Evolutionary conservation across 2,113 vertebrate species (phyloP).

Genomic region (Girardinichthys multiradiatus): DNA sequence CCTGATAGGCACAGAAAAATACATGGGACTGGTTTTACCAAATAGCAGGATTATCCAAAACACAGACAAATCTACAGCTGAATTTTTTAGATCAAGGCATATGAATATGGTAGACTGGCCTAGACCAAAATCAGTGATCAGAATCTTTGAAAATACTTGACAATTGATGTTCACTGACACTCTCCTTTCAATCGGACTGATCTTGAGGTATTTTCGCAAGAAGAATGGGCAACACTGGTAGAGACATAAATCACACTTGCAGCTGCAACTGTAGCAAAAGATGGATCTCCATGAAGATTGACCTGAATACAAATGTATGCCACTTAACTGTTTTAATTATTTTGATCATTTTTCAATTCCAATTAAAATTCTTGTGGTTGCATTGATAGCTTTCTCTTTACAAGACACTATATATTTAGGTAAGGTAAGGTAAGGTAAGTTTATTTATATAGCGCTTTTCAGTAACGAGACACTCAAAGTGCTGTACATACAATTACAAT

Average conservation of each 20-base stretch:
- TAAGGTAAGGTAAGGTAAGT: too few relatives aligned
- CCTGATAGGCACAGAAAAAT: not conserved
- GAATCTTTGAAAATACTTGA: not conserved
- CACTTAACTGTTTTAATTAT: not conserved
- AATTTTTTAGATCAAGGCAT: not conserved
- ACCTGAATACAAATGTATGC: not conserved
- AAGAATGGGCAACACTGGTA: not conserved
- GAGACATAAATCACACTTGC: too few relatives aligned
- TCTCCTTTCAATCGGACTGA: too few relatives aligned
- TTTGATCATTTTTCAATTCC: not conserved
- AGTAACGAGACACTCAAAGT: too few relatives aligned
- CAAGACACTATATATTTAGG: too few relatives aligned
- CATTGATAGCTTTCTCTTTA: not conserved
- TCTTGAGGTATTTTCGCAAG: not conserved
- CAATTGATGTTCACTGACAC: too few relatives aligned
- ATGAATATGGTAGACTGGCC: not conserved
- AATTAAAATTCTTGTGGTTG: not conserved
- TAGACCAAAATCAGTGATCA: not conserved
- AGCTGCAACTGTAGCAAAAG: too few relatives aligned
- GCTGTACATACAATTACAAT: too few relatives aligned
- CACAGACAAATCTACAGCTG: not conserved
- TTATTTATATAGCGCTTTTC: too few relatives aligned
- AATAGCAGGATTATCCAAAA: not conserved
- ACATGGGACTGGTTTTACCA: not conserved
- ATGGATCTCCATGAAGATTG: not conserved